Evolutionary conservation across 2,888 invertebrate species (phyloP).

Genomic region (Drosophila leonis): DNA sequence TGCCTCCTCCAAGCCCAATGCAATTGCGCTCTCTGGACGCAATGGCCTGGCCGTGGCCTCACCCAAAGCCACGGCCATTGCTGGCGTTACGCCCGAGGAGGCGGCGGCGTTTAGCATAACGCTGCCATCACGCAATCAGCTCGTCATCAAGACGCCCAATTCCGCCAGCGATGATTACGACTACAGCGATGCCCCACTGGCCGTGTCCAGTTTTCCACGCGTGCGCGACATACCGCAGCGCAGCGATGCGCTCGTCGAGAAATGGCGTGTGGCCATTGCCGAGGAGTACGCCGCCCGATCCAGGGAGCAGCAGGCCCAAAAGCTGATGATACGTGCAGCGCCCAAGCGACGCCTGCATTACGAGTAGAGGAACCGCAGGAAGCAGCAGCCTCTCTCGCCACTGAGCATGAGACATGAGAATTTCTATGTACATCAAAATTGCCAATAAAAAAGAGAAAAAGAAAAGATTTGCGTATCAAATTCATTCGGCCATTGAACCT

Average conservation of each 20-base stretch:
- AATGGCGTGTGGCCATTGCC: conserved; percentile 79
- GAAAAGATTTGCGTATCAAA: conserved; percentile 52
- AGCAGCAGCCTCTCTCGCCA: neutral
- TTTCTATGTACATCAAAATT: conserved; percentile 54
- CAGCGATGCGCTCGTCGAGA: conserved; percentile 58
- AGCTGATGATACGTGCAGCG: conserved; percentile 55
- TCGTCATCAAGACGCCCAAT: conserved; percentile 77
- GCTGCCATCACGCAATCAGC: conserved; percentile 81
- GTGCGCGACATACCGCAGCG: conserved; percentile 59
- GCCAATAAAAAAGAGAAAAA: conserved; percentile 65
- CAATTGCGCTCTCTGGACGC: conserved; percentile 90
- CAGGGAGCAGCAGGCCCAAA: conserved; percentile 14
- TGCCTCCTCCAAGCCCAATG: conserved; percentile 90
- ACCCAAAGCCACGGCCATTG: conserved; percentile 91
- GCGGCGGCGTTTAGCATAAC: conserved; percentile 83
- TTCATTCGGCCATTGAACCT: conserved; percentile 50
- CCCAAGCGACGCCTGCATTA: conserved; percentile 70
- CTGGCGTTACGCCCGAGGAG: conserved; percentile 87
- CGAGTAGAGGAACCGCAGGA: conserved; percentile 31
- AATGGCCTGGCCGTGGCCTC: conserved; percentile 90
- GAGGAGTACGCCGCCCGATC: conserved; percentile 72
- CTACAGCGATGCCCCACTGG: conserved; percentile 56
- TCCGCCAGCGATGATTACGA: conserved; percentile 74
- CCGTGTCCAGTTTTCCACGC: conserved; percentile 53
- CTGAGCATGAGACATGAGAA: conserved; percentile 7